A percentile compares a stretch with the other conserved stretches of the same genome.
phyloP scores from a whole-genome alignment of 2,113 vertebrate species.

The Poecile atricapillus region DNA sequence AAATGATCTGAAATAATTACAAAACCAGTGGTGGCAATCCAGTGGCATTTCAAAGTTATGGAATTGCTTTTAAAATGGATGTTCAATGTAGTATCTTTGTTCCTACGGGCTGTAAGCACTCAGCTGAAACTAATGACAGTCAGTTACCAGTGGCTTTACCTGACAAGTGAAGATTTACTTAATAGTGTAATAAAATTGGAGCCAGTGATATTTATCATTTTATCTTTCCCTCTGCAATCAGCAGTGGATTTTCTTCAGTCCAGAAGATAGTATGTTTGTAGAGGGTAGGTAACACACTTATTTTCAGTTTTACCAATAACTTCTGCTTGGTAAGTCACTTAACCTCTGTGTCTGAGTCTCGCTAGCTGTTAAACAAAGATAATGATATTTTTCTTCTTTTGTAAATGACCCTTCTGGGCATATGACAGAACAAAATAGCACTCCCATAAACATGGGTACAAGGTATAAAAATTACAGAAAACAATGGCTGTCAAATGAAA shows the following conservation, averaged over 20 bases:
- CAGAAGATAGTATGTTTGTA: background rate
- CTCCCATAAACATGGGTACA: background rate
- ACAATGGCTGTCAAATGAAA: background rate
- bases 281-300: background rate
- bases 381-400: conserved; percentile 15
- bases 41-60: conserved; percentile 69
- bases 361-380: conserved; percentile 10
- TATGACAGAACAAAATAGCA: background rate
- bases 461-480: conserved; percentile 21
- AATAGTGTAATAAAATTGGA: conserved; percentile 36
- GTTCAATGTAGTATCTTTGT: conserved; percentile 55
- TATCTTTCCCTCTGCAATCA: conserved; percentile 6
- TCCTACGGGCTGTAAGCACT: conserved; percentile 60
- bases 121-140: conserved; percentile 74
- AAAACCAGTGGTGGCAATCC: conserved; percentile 68
- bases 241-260: background rate
- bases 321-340: conserved; percentile 26
- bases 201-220: conserved; percentile 8
- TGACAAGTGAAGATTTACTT: conserved; percentile 70
- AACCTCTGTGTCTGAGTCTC: background rate
- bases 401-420: conserved; percentile 3
- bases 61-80: conserved; percentile 73
- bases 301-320: conserved; percentile 6
- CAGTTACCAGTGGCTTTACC: conserved; percentile 53
- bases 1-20: conserved; percentile 76